A percentile compares a stretch with the other conserved stretches of the same genome.
Evolutionary conservation across 2,888 invertebrate genomes (phyloP).

Genomic region (Fragum fragum): DNA sequence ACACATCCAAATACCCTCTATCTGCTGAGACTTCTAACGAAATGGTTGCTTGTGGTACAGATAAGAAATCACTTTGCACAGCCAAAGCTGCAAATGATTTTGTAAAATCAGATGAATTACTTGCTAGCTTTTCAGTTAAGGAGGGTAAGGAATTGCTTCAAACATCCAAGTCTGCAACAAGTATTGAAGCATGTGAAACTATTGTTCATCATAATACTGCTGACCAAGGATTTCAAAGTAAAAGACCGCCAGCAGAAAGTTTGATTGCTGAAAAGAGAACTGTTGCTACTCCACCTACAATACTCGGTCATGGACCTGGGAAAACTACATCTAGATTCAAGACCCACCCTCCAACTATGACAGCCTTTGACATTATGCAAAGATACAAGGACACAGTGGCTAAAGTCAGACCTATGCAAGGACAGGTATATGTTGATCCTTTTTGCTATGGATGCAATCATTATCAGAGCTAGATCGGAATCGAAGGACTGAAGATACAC

Average conservation of each 20-base stretch:
- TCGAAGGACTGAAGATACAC: neutral
- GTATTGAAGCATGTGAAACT: neutral
- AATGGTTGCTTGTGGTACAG: too few species aligned
- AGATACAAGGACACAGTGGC: conserved; percentile 56
- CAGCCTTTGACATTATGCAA: conserved; percentile 42
- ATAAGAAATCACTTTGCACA: neutral
- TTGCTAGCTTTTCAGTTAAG: neutral
- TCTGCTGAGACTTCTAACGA: neutral
- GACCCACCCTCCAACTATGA: neutral
- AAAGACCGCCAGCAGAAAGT: neutral
- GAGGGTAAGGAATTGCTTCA: neutral
- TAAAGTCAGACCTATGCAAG: conserved; percentile 33
- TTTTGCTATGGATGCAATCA: neutral
- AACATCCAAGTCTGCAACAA: neutral
- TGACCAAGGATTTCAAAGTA: neutral
- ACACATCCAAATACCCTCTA: neutral
- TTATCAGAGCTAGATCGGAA: neutral
- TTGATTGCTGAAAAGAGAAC: neutral
- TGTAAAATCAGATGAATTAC: neutral
- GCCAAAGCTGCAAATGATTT: neutral
- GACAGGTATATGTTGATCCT: conserved; percentile 27
- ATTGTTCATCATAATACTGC: neutral
- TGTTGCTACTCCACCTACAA: neutral
- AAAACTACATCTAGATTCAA: neutral
- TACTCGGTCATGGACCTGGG: neutral